Evolutionary conservation across 2,113 vertebrate genomes (phyloP).

Genomic region (Indicator indicator): DNA sequence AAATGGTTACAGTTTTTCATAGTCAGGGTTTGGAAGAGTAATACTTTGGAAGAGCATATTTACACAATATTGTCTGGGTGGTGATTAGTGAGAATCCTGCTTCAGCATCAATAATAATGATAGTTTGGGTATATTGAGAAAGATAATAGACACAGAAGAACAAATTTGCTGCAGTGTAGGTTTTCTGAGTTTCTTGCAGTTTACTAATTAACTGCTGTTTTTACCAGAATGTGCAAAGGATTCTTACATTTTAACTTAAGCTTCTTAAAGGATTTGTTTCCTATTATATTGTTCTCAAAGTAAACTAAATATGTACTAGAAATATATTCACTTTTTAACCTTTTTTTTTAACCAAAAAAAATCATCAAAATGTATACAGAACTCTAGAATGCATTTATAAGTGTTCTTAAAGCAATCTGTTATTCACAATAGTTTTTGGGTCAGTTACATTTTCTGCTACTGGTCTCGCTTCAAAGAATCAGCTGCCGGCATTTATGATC

Average conservation of each 20-base stretch:
- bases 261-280: neutral
- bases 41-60: neutral
- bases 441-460: neutral
- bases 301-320: neutral
- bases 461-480: neutral
- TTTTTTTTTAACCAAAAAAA: neutral
- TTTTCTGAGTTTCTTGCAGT: neutral
- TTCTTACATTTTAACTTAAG: neutral
- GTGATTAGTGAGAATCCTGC: neutral
- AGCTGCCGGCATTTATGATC: neutral
- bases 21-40: neutral
- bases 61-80: neutral
- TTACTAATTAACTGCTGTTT: neutral
- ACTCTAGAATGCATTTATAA: neutral
- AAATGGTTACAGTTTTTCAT: neutral
- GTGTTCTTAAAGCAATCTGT: neutral
- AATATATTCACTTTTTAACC: neutral
- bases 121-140: neutral
- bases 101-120: neutral
- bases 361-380: neutral
- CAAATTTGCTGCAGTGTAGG: neutral
- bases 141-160: neutral
- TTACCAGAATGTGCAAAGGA: neutral
- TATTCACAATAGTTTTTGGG: neutral
- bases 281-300: neutral